phyloP scores from a whole-genome alignment of 2,113 vertebrate genomes.

The Acrocephalus arundinaceus region DNA sequence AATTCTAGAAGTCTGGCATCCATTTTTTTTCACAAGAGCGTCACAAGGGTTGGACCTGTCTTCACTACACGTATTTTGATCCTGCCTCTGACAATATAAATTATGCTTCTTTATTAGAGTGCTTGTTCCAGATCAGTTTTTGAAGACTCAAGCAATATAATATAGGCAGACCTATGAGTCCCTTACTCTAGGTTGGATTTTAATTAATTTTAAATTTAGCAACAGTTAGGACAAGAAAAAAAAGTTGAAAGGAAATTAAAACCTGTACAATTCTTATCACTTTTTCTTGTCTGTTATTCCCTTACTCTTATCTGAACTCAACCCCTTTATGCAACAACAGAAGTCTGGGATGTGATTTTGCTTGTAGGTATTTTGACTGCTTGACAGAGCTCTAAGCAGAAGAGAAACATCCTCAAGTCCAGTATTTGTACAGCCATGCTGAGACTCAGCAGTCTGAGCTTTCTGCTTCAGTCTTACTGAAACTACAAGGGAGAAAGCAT shows the following conservation, averaged over 20 bases:
- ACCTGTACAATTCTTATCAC: constrained; percentile 68
- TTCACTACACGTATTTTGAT: neutral
- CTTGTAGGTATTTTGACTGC: neutral
- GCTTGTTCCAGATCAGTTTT: constrained; percentile 20
- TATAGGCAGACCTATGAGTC: neutral
- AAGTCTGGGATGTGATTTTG: constrained; percentile 23
- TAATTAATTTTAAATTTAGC: constrained; percentile 70
- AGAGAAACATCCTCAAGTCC: neutral
- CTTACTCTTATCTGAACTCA: constrained; percentile 54
- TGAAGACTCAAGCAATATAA: constrained; percentile 11
- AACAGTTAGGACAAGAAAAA: constrained; percentile 31
- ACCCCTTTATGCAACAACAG: constrained; percentile 9
- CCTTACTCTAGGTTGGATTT: neutral
- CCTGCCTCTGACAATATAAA: neutral
- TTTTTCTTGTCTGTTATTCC: constrained; percentile 55
- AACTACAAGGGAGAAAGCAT: neutral
- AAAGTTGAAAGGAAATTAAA: constrained; percentile 73
- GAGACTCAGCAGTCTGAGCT: neutral
- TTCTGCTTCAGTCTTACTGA: neutral
- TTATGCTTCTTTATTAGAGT: neutral
- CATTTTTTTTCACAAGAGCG: neutral
- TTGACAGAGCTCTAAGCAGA: neutral
- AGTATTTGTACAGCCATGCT: neutral
- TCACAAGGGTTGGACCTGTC: neutral
- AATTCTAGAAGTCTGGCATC: neutral